Base-by-base conservation (phyloP, 2,888 invertebrate species). In the Noctua pronuba region DNA sequence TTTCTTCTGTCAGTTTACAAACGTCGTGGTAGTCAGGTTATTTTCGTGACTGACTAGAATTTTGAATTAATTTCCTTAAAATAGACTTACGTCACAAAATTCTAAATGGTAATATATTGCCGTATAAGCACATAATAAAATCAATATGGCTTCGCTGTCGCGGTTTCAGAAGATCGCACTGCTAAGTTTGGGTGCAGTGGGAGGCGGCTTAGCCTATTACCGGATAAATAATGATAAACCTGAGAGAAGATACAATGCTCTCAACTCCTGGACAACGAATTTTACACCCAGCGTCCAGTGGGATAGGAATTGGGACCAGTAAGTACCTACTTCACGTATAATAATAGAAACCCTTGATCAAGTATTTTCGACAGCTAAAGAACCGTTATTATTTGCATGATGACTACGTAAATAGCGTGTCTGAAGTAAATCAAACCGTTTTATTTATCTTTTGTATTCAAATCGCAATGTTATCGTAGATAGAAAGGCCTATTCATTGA, bases 261-360 rank as follows among this genome's bases (percentile, higher is more conserved):
- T 97, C 62, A 97, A 97, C 88, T 98, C 98, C 0, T 98, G 98
- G 98, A 98, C 98, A 0, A 97, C 97, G 11, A 97, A 97, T 93
- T 97, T 96, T 86, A 95, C 95, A 1, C 98, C 98, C 0, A 97
- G 97, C 76, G 96, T 98, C 0, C 97, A 97, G 91, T 99, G 99
- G 99, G 98, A 99, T 89, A 96, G 95, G 74, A 99, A 99, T 95
- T 99, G 99, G 99, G 99, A 99, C 94, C 98, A 97, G 98, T 98
- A 97, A 97, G 97, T 96, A 86, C 41, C 2, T 68, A 44, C 0
- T 8, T 28, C 7, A 38, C 6, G 10, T 24, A 10, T 28, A 41
- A 35, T 16, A n/a, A n/a, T 8, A 10, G 31, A 21, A 75, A 11
- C 21, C 3, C 0, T n/a, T 24, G 21, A 10, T 4, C 7, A 31